Base-by-base conservation (phyloP, 2,888 invertebrate species). In the Apamea sordens region DNA sequence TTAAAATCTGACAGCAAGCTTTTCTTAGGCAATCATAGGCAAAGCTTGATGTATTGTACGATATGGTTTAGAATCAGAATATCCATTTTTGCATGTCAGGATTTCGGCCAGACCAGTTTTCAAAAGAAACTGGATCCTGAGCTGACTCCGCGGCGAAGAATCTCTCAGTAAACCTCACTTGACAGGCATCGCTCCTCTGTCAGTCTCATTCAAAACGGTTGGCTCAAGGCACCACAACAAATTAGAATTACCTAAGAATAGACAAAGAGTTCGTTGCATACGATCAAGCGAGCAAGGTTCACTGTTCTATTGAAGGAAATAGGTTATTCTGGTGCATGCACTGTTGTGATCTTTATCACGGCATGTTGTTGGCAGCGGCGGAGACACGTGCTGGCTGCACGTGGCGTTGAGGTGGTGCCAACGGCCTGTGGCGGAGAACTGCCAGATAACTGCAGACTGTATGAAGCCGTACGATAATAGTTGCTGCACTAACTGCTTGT, bases 341-440 rank as follows among this genome's bases (percentile, higher is more conserved):
- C 85, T 85, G 77, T 85, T 83, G 86, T 85, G 86, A 85, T 85
- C 85, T 85, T 86, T 85, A 86, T 83, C 86, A 83, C 53, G 65
- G 77, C 53, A 79, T 85, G 78, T 75, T 79, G 85, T 79, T 85
- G 85, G 85, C 85, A 85, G 53, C 50, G 67, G 13, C 13, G 13
- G 15, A 32, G 67, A 68, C 85, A 83, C 86, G 85, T 86, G 85
- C 67, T 32, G 44, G 10, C 5, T 36, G 56, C 85, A 85, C 85
- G 85, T 79, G 85, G 68, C 65, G 41, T 36, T 21, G 72, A 77
- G 67, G 70, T 67, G 64, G 36, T 85, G 85, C 86, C 85, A 85
- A 86, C 73, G 85, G 74, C 77, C 82, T 67, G 44, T 7, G 41
- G 50, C 41, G 50, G 53, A 76, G 63, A 21, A 68, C 50, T 82